Conservation (phyloP, 2,113 vertebrate genomes). For the Nothoprocta pentlandii region DNA sequence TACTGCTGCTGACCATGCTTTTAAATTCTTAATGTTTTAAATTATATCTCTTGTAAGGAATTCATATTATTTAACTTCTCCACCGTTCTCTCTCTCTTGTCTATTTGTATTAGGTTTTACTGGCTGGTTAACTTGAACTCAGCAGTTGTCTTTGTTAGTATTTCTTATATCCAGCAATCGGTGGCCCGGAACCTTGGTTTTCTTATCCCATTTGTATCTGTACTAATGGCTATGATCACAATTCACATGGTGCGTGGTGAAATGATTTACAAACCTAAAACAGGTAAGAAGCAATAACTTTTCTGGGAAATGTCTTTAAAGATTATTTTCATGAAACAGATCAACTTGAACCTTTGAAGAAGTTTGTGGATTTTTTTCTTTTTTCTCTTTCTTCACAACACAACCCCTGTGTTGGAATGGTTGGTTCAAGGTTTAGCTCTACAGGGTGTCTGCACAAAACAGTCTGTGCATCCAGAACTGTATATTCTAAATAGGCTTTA, state of each 20-base stretch:
- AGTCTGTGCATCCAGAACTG: not conserved
- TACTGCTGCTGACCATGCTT: not conserved
- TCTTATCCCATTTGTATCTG: constrained; percentile 89
- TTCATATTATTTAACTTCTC: not conserved
- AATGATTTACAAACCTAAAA: constrained; percentile 87
- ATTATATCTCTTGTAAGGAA: not conserved
- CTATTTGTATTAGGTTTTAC: constrained; percentile 84
- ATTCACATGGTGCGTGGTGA: constrained; percentile 88
- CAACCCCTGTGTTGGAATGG: not conserved
- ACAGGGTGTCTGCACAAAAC: not conserved
- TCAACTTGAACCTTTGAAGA: not conserved
- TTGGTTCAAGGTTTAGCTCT: not conserved
- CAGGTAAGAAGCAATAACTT: constrained; percentile 79
- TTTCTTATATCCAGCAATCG: constrained; percentile 91
- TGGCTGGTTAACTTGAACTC: constrained; percentile 91
- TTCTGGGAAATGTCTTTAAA: not conserved
- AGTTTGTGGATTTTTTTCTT: not conserved
- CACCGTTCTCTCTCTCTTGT: not conserved
- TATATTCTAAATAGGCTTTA: not conserved
- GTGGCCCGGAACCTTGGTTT: constrained; percentile 87
- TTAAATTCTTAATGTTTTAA: constrained; percentile 3
- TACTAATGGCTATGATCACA: constrained; percentile 85
- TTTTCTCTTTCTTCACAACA: not conserved
- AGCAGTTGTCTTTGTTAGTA: constrained; percentile 88
- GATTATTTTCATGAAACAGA: not conserved